phyloP scores from a whole-genome alignment of 53 echinoderm and acorn worm genomes.

The Stichopus horrens region DNA sequence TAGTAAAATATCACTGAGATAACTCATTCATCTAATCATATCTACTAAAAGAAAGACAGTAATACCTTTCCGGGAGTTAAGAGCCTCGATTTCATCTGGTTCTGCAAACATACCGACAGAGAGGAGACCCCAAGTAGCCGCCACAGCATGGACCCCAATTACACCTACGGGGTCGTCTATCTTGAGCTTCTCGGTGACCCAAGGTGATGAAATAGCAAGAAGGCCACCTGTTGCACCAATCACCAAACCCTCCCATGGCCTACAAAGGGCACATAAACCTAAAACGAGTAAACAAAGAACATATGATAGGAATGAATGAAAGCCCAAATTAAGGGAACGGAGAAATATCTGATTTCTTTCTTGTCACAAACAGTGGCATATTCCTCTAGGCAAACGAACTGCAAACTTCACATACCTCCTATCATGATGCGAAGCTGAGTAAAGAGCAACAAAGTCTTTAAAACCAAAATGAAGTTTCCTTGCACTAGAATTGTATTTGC shows the following conservation, averaged over 20 bases:
- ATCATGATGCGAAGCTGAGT: too few species aligned
- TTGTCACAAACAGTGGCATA: too few species aligned
- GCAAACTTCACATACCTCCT: too few species aligned
- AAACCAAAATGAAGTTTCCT: too few species aligned
- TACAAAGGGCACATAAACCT: conserved; percentile 82
- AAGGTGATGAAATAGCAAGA: conserved; percentile 69
- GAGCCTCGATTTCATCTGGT: conserved; percentile 4
- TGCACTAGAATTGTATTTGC: too few species aligned
- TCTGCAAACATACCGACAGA: conserved; percentile 82
- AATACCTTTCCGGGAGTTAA: conserved; percentile 21
- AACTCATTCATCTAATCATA: too few species aligned
- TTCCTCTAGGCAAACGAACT: too few species aligned
- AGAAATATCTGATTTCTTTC: not conserved
- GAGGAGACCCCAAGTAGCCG: conserved; percentile 72
- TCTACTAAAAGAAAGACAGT: not conserved
- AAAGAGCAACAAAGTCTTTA: too few species aligned
- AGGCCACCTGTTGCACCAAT: conserved; percentile 76
- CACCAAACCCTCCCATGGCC: conserved; percentile 85
- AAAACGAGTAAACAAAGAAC: not conserved
- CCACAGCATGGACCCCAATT: conserved; percentile 73
- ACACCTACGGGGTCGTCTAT: conserved; percentile 93
- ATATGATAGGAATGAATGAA: not conserved
- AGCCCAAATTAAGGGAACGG: not conserved
- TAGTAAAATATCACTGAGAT: too few species aligned
- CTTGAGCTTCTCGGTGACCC: conserved; percentile 60